Conservation (phyloP, 2,113 vertebrate genomes). For the Phyllostomus hastatus region DNA sequence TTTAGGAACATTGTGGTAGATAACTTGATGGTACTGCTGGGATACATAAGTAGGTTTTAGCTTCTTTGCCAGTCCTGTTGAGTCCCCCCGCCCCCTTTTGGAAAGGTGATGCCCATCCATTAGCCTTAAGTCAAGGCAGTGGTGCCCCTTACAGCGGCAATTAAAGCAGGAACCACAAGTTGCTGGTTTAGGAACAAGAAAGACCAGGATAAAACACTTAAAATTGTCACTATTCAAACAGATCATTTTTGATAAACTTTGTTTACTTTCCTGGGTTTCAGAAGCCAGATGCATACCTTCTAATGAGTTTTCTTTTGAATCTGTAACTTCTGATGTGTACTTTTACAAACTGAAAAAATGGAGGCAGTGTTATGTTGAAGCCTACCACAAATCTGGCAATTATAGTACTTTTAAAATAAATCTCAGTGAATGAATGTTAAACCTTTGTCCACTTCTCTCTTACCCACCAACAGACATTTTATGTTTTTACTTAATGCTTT, state of each 20-base stretch:
- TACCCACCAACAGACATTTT: background rate
- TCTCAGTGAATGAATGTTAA: background rate
- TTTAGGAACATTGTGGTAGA: background rate
- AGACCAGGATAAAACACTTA: background rate
- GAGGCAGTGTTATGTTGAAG: background rate
- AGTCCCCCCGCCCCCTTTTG: rapidly evolving
- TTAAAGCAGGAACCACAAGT: background rate
- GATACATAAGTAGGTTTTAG: background rate
- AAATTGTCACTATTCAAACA: background rate
- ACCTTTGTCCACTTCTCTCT: background rate
- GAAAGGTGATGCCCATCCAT: background rate
- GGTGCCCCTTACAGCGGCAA: background rate
- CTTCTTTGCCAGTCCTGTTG: background rate
- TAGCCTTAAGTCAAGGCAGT: background rate
- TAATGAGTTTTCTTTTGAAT: background rate
- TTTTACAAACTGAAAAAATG: background rate
- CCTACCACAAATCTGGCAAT: background rate
- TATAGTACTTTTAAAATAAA: background rate
- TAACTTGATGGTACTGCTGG: background rate
- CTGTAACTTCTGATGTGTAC: background rate
- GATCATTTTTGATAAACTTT: background rate
- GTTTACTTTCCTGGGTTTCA: background rate
- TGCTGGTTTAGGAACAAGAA: background rate
- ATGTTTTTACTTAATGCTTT: background rate
- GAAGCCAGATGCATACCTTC: background rate